A percentile compares a stretch with the other conserved stretches of the same genome.
Conservation (phyloP, 2,888 invertebrate species). For the Leucania comma region DNA sequence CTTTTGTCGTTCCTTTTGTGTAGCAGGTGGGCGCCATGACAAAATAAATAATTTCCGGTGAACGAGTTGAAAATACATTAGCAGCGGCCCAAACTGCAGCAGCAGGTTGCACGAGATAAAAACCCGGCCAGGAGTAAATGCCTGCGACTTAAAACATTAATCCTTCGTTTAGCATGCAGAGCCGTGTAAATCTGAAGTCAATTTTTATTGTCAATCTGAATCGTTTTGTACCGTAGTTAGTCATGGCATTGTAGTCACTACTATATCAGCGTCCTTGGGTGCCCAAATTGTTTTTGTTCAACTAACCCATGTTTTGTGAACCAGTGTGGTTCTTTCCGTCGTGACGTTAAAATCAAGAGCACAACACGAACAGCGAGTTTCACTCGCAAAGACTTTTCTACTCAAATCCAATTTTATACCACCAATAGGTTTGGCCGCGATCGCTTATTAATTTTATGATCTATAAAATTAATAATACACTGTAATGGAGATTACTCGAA, state of each 20-base stretch:
- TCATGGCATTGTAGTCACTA: slow-evolving; percentile 45
- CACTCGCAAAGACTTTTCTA: slow-evolving; percentile 70
- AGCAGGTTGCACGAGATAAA: slow-evolving; percentile 48
- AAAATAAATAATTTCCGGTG: slow-evolving; percentile 79
- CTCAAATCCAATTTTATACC: slow-evolving; percentile 61
- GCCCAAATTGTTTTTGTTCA: slow-evolving; percentile 59
- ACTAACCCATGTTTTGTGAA: slow-evolving; percentile 64
- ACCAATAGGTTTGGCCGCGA: slow-evolving; percentile 37
- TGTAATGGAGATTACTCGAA: slow-evolving; percentile 32
- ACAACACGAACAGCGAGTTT: slow-evolving; percentile 68
- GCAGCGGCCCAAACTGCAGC: slow-evolving; percentile 62
- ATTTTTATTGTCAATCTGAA: slow-evolving; percentile 35
- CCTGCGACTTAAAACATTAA: slow-evolving; percentile 28
- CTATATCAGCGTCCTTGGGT: slow-evolving; percentile 55
- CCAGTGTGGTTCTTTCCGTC: slow-evolving; percentile 60
- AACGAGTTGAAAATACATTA: slow-evolving; percentile 74
- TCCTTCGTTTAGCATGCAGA: slow-evolving; percentile 18
- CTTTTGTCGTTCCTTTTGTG: slow-evolving; percentile 69
- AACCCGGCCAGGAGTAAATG: slow-evolving; percentile 30
- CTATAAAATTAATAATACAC: slow-evolving; percentile 50
- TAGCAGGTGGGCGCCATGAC: slow-evolving; percentile 76
- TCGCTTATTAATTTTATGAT: slow-evolving; percentile 53
- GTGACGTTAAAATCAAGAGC: slow-evolving; percentile 77
- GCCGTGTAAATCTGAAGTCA: slow-evolving; percentile 27
- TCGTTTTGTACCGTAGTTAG: slow-evolving; percentile 37